Base-by-base conservation (phyloP, 2,888 invertebrate genomes). In the Pediacus dermestoides region DNA sequence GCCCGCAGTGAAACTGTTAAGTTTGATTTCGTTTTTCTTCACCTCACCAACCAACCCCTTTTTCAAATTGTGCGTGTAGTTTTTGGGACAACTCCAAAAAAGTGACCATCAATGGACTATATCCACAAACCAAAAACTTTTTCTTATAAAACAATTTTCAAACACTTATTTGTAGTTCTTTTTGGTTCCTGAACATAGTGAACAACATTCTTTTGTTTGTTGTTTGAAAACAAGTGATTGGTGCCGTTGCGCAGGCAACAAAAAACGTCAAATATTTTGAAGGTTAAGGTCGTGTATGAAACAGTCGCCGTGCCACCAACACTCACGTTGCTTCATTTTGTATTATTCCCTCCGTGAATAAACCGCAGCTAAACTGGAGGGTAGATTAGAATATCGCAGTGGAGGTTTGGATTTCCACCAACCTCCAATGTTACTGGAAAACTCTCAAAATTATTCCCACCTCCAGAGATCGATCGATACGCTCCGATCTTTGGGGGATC, bases 361-460 rank as follows among this genome's bases (percentile, higher is more conserved):
- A 41, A 8, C n/a, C n/a, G n/a, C n/a, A 11, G 13, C 10, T 3
- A 52, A 59, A 44, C 65, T 69, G 70, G 69, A 70, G 58, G 66
- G 68, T 37, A 62, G 69, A 36, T 55, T 70, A 55, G 70, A 70
- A 42, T 70, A 69, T 48, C 61, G 70, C 23, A 46, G 58, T 11
- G 68, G 67, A 25, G 69, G 69, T 40, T 59, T 70, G 63, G 70
- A 70, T 44, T 70, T 70, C 52, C 70, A 70, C 58, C 64, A 64
- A 44, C 60, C 58, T 40, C 64, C 59, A 51, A 50, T 61, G 56
- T 55, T 70, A 47, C 48, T 65, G 18, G 62, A 68, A 37, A 67
- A 69, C 41, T 64, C 64, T 48, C 48, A 62, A 32, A 60, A 65
- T 39, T 67, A 67, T 54, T 59, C 63, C 34, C 67, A 68, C 48